Evolutionary conservation across 2,888 invertebrate genomes (phyloP).

Genomic region (Drosophila limbata): DNA sequence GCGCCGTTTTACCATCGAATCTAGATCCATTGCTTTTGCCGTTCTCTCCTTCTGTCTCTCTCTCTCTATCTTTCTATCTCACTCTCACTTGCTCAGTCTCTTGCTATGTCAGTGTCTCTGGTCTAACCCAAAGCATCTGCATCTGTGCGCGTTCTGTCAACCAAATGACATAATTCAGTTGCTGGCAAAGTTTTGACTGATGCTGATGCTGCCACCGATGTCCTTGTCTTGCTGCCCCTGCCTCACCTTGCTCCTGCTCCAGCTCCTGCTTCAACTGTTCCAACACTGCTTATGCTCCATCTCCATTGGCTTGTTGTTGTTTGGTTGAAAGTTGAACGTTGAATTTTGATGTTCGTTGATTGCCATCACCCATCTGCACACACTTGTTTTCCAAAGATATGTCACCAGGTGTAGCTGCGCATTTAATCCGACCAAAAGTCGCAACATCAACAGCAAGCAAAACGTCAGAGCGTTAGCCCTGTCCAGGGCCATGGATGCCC

Average conservation of each 20-base stretch:
- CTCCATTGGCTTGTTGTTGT: slow-evolving; percentile 27
- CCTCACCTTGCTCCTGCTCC: slow-evolving; percentile 17
- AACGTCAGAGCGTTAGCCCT: slow-evolving; percentile 48
- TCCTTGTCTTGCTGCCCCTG: slow-evolving; percentile 37
- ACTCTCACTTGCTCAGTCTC: not conserved
- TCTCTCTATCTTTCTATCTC: not conserved
- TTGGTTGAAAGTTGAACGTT: slow-evolving; percentile 56
- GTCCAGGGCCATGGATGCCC: slow-evolving; percentile 46
- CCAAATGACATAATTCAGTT: slow-evolving; percentile 81
- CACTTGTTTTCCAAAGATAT: slow-evolving; percentile 67
- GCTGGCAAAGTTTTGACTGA: slow-evolving; percentile 80
- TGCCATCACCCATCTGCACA: slow-evolving; percentile 72
- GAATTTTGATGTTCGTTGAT: slow-evolving; percentile 80
- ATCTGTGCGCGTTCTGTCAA: slow-evolving; percentile 60
- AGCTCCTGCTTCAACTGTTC: not conserved
- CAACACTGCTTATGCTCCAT: not conserved
- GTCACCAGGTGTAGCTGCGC: slow-evolving; percentile 79
- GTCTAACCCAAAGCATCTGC: slow-evolving; percentile 35
- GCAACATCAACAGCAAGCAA: slow-evolving; percentile 76
- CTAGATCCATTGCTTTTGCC: slow-evolving; percentile 38
- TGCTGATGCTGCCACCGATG: slow-evolving; percentile 68
- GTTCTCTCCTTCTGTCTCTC: not conserved
- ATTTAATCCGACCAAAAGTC: slow-evolving; percentile 82
- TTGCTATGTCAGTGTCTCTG: not conserved
- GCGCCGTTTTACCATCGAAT: slow-evolving; percentile 46